Percentiles rank a stretch among this genome's conserved stretches.
Evolutionary conservation across 2,797 vertebrate species (phyloP).

Genomic region (Hippoglossus hippoglossus): DNA sequence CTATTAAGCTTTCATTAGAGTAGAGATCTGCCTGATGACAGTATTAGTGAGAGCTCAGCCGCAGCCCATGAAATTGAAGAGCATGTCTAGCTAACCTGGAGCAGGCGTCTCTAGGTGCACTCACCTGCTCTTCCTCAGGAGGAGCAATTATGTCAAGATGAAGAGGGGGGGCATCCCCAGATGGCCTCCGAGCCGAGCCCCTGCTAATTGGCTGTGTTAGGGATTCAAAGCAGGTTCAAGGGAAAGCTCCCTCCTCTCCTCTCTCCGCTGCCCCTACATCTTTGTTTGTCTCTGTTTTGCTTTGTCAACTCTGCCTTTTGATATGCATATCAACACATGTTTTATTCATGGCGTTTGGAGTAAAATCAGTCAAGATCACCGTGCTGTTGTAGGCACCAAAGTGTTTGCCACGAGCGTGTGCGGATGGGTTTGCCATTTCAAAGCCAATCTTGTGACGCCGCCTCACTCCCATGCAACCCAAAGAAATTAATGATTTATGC

Average conservation of each 20-base stretch:
- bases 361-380: conserved; percentile 69
- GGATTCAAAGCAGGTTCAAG: conserved; percentile 72
- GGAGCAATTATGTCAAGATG: conserved; percentile 87
- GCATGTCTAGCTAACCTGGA: conserved; percentile 73
- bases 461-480: conserved; percentile 50
- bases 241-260: conserved; percentile 53
- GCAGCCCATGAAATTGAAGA: conserved; percentile 72
- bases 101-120: conserved; percentile 75
- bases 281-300: conserved; percentile 80
- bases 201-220: conserved; percentile 83
- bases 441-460: conserved; percentile 53
- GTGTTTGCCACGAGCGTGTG: conserved; percentile 24
- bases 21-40: conserved; percentile 72
- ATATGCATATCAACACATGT: conserved; percentile 84
- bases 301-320: conserved; percentile 79
- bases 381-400: conserved; percentile 54
- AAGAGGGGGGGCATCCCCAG: conserved; percentile 71
- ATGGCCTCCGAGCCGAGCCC: conserved; percentile 71
- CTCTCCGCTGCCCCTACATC: conserved; percentile 54
- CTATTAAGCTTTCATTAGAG: conserved; percentile 79
- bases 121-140: conserved; percentile 84
- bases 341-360: conserved; percentile 82
- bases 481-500: conserved; percentile 74
- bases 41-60: conserved; percentile 77
- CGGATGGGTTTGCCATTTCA: conserved; percentile 55